Base-by-base conservation (phyloP, 92 coral and sea anemone genomes). In the Chrysogorgia sp. region DNA sequence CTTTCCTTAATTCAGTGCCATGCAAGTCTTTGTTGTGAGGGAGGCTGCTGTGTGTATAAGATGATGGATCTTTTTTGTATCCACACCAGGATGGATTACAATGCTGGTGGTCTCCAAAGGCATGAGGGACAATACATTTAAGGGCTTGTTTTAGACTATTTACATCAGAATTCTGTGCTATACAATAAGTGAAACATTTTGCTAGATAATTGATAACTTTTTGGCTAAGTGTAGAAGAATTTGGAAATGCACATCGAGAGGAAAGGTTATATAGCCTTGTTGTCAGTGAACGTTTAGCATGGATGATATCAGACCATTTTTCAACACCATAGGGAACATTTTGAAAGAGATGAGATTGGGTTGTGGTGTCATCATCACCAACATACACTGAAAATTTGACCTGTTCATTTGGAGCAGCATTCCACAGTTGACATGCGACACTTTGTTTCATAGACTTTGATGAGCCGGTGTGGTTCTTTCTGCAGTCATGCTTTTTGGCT, bases 301-400 rank as follows among this genome's bases (percentile, higher is more conserved):
- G 83, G 43, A 79, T 34, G 4, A 69, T 32, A 58, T 81, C 85
- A 34, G 70, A 57, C 37, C 40, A 69, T 41, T 70, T 81, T 71
- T 81, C 80, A 40, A 57, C 58, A 34, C 80, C 74, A 58, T 70
- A 81, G 33, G 80, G 80, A 58, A 81, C 85, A 20, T 58, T 52
- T 31, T 64, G 40, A 43, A 69, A 24, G 23, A 78, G 19, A 25
- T 81, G 37, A 25, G 70, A 26, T 69, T 69, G 63, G 2, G 85
- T 81, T 37, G 85, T 81, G 23, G 80, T 57, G 40, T 81, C 85
- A 8, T 81, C 85, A 71, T 71, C 85, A 21, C 80, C 80, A 3
- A 71, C 60, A 32, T 76, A 76, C 13, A 58, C n/a, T 12, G 82
- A 59, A 29, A 34, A 76, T 23, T 76, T 76, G 17, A 76, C 31